Evolutionary conservation across 2,888 invertebrate genomes (phyloP).

Genomic region (Oconnorella tubifera): DNA sequence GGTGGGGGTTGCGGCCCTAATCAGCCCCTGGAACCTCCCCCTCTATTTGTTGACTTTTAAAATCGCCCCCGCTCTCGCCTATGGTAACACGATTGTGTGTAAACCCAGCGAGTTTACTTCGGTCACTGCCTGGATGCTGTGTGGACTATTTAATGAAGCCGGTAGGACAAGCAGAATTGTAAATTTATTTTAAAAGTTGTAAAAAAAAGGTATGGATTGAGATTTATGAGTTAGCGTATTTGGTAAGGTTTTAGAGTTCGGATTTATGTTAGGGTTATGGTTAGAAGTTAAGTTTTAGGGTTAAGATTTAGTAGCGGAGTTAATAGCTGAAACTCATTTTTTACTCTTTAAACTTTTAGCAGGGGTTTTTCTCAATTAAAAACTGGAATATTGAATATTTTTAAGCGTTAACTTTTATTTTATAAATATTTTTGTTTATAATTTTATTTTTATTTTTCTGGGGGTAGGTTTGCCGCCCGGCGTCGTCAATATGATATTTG

Average conservation of each 20-base stretch:
- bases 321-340: too few relatives aligned
- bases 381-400: too few relatives aligned
- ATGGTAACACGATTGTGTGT: constrained; percentile 59
- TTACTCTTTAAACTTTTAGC: too few relatives aligned
- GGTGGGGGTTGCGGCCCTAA: constrained; percentile 61
- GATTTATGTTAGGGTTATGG: too few relatives aligned
- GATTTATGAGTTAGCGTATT: too few relatives aligned
- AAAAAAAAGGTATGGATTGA: too few relatives aligned
- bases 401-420: neutral
- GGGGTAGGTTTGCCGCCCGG: constrained; percentile 32
- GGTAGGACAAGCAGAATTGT: too few relatives aligned
- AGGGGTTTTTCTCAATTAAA: too few relatives aligned
- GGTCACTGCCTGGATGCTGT: constrained; percentile 60
- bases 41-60: constrained; percentile 62
- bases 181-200: too few relatives aligned
- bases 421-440: neutral
- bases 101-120: constrained; percentile 63
- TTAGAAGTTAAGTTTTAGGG: too few relatives aligned
- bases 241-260: too few relatives aligned
- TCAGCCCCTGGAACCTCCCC: constrained; percentile 63
- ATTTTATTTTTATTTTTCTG: neutral
- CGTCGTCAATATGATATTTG: constrained; percentile 56
- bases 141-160: constrained; percentile 57
- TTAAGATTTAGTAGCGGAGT: too few relatives aligned
- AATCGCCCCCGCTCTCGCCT: constrained; percentile 58